Percentiles rank a stretch among this genome's conserved stretches.
Conservation (phyloP, 1,140 invertebrate genomes). For the Neodiprion virginianus region DNA sequence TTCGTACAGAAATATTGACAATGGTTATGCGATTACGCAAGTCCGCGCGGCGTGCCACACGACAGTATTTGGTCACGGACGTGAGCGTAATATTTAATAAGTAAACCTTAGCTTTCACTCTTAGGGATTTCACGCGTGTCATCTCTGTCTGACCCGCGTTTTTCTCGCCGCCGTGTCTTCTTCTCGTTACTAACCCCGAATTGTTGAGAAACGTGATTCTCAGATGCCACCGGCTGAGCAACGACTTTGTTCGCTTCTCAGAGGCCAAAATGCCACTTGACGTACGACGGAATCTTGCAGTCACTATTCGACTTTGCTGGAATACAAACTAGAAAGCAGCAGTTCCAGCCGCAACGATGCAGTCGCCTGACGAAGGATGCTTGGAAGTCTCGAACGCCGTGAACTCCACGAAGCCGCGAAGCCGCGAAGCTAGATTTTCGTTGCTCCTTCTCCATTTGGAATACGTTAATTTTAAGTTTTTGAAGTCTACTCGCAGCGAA, state of each 20-base stretch:
- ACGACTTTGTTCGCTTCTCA: neutral
- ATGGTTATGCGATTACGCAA: constrained; percentile 22
- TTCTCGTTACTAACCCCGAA: neutral
- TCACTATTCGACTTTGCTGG: neutral
- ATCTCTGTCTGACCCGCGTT: neutral
- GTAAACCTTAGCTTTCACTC: constrained; percentile 40
- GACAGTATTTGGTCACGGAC: constrained; percentile 25
- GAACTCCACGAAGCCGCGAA: no score
- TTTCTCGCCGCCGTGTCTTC: neutral
- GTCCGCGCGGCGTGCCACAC: constrained; percentile 17
- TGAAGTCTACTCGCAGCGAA: no score
- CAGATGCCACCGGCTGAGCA: neutral
- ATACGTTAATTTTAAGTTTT: no score
- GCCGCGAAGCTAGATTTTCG: no score
- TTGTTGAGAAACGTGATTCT: neutral
- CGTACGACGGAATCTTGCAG: neutral
- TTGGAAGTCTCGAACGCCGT: no score
- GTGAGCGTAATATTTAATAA: constrained; percentile 36
- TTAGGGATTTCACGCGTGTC: constrained; percentile 9
- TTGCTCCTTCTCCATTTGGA: no score
- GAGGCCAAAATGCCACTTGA: neutral
- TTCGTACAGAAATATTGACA: constrained; percentile 11
- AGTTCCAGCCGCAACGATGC: no score
- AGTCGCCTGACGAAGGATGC: no score
- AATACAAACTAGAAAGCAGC: no score